Evolutionary conservation across 1,140 invertebrate genomes (phyloP).

Genomic region (Tetramorium alpestre): DNA sequence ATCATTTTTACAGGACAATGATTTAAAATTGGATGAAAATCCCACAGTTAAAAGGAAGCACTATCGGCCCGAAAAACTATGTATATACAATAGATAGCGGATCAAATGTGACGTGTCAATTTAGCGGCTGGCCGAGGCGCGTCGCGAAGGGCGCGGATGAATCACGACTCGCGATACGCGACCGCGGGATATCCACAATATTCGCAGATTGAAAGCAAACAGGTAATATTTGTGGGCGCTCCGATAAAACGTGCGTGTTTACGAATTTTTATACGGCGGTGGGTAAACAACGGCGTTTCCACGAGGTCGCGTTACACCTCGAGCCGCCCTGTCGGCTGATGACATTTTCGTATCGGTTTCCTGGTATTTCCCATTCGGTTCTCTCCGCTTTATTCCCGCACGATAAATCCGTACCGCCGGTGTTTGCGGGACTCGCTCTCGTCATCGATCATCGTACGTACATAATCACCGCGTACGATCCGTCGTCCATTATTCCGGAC

Average conservation of each 20-base stretch:
- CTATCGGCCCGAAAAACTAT: not conserved
- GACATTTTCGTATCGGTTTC: constrained; percentile 53
- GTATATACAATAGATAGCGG: constrained; percentile 10
- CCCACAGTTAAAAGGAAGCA: not conserved
- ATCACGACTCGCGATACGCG: constrained; percentile 34
- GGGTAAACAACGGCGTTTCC: constrained; percentile 39
- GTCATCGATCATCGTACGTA: constrained; percentile 48
- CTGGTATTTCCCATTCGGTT: constrained; percentile 40
- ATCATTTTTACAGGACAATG: not conserved
- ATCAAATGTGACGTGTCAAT: constrained; percentile 58
- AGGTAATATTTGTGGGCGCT: constrained; percentile 60
- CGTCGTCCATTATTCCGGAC: constrained; percentile 38
- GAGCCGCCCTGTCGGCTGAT: constrained; percentile 28
- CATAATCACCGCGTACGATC: constrained; percentile 56
- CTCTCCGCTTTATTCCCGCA: constrained; percentile 34
- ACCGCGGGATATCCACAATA: constrained; percentile 45
- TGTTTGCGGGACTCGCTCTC: not conserved
- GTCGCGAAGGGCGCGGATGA: constrained; percentile 48
- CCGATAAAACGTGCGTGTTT: constrained; percentile 62
- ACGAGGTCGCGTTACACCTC: constrained; percentile 23
- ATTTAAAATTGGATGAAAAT: not conserved
- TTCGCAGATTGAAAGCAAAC: constrained; percentile 72
- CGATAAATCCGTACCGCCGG: constrained; percentile 34
- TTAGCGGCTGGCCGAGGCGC: not conserved
- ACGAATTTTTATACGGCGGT: constrained; percentile 56